phyloP scores from a whole-genome alignment of 2,888 invertebrate genomes.

The Volucella bombylans region DNA sequence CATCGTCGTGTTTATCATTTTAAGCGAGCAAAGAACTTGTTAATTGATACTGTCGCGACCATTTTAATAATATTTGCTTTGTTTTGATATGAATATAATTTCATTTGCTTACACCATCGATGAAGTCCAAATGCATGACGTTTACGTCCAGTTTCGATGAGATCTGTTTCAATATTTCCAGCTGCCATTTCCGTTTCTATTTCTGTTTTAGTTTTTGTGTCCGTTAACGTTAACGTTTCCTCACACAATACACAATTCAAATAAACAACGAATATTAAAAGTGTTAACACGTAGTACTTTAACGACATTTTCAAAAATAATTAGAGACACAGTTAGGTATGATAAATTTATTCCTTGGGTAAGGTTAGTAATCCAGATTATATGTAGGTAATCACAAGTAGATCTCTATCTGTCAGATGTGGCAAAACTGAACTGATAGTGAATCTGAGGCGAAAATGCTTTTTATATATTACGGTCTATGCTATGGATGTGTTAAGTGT shows the following conservation, averaged over 20 bases:
- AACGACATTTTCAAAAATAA: slow-evolving; percentile 41
- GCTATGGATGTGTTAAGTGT: slow-evolving; percentile 62
- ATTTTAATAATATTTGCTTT: not conserved
- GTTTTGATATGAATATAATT: slow-evolving; percentile 4
- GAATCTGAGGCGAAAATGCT: slow-evolving; percentile 42
- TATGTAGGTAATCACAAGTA: not conserved
- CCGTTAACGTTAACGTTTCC: slow-evolving; percentile 36
- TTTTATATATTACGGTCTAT: slow-evolving; percentile 63
- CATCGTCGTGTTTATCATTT: not conserved
- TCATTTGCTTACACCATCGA: slow-evolving; percentile 54
- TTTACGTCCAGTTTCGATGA: slow-evolving; percentile 57
- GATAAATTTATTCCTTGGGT: slow-evolving; percentile 31
- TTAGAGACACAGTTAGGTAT: not conserved
- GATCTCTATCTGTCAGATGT: slow-evolving; percentile 33
- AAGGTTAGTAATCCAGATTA: not conserved
- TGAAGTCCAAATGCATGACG: slow-evolving; percentile 63
- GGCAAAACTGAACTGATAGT: slow-evolving; percentile 53
- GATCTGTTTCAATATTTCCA: slow-evolving; percentile 31
- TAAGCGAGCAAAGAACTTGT: slow-evolving; percentile 1
- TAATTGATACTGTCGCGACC: slow-evolving; percentile 25
- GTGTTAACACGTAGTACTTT: slow-evolving; percentile 24
- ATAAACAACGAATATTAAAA: slow-evolving; percentile 42
- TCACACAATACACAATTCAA: slow-evolving; percentile 52
- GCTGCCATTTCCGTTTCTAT: slow-evolving; percentile 26
- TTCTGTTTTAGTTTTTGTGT: too few relatives aligned